Evolutionary conservation across 2,113 vertebrate genomes (phyloP).

Genomic region (Heptranchias perlo): DNA sequence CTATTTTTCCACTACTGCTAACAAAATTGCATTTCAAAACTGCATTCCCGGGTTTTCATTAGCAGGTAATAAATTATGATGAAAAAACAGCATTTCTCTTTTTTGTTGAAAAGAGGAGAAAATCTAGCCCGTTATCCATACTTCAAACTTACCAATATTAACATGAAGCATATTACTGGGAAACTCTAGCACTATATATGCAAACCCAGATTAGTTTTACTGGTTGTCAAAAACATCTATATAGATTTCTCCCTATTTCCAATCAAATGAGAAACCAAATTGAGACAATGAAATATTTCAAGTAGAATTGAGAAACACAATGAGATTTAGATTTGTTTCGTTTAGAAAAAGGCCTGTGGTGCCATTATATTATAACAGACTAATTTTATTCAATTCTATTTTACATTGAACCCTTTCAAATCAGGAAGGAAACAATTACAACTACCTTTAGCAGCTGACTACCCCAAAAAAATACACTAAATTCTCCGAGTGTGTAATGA

Average conservation of each 20-base stretch:
- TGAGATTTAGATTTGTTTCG: not conserved
- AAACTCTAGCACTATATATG: not conserved
- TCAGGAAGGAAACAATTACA: slow-evolving; percentile 67
- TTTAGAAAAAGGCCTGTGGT: not conserved
- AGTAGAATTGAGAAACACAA: not conserved
- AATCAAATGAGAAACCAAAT: not conserved
- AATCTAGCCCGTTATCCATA: not conserved
- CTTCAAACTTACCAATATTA: not conserved
- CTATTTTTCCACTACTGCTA: not conserved
- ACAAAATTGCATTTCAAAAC: slow-evolving; percentile 20
- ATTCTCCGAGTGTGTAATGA: not conserved
- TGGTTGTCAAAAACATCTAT: not conserved
- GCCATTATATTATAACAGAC: not conserved
- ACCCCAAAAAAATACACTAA: not conserved
- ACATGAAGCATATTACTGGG: not conserved
- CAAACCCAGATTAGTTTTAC: not conserved
- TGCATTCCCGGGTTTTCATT: not conserved
- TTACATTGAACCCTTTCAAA: slow-evolving; percentile 48
- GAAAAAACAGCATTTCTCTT: not conserved
- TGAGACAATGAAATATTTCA: not conserved
- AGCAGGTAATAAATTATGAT: not conserved
- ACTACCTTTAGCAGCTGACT: slow-evolving; percentile 52
- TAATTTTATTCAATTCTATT: slow-evolving; percentile 17
- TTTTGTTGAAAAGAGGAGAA: not conserved
- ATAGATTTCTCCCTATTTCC: not conserved